These are phyloP conservation scores for Donacobius atricapilla DNA, from an alignment of 2,113 vertebrate genomes.

Conservation along the genomic window DNA sequence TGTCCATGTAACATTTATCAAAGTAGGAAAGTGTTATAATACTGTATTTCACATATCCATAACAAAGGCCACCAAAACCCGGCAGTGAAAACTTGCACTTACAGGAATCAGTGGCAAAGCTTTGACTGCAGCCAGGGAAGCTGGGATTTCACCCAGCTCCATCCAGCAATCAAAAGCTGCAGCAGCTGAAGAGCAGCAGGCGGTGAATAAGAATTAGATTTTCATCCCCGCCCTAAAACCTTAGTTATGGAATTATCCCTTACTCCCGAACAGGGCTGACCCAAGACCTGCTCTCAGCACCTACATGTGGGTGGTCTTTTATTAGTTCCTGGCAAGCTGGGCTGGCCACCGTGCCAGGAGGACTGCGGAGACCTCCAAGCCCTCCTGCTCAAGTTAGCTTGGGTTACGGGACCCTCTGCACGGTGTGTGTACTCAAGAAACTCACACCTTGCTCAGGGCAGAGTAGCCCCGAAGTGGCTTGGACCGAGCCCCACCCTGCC, in stretches of 20 bases:
- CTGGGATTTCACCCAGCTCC: not conserved
- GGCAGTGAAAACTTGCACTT: not conserved
- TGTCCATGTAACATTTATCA: not conserved
- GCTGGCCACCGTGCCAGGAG: not conserved
- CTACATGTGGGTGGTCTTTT: not conserved
- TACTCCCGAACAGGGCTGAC: not conserved
- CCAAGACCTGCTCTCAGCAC: not conserved
- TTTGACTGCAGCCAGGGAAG: not conserved
- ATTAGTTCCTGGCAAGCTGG: not conserved
- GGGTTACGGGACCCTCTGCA: not conserved
- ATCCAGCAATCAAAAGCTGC: not conserved
- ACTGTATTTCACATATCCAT: not conserved
- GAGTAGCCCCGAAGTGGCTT: not conserved
- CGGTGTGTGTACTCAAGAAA: fast-evolving
- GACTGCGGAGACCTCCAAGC: not conserved
- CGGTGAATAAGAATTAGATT: not conserved
- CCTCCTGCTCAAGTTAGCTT: not conserved
- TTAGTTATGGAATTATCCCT: not conserved
- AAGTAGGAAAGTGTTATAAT: not conserved
- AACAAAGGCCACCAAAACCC: not conserved
- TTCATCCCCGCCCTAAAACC: not conserved
- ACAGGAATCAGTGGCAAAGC: not conserved
- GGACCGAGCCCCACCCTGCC: not conserved
- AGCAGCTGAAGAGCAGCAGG: not conserved
- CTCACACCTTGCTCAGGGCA: not conserved